Conservation (phyloP, 2,113 vertebrate genomes). For the Grus americana region DNA sequence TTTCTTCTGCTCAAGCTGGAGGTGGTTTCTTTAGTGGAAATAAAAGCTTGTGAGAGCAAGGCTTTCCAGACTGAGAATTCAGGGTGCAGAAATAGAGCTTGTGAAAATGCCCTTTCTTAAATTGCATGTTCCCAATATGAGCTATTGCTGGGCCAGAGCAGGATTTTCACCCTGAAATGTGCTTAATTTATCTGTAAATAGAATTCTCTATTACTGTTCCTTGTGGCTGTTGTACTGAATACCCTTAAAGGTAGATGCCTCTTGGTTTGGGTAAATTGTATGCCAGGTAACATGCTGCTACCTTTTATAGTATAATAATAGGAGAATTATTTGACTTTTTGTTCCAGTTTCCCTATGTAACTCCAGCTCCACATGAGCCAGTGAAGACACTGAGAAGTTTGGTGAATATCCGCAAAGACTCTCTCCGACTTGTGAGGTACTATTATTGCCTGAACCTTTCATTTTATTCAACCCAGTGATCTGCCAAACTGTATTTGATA, state of each 20-base stretch:
- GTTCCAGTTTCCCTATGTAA: constrained; percentile 93
- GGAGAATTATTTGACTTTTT: not conserved
- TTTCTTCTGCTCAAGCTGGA: constrained; percentile 19
- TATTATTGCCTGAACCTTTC: not conserved
- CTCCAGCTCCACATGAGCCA: constrained; percentile 95
- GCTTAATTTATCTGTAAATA: not conserved
- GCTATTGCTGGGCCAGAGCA: not conserved
- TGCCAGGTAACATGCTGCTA: not conserved
- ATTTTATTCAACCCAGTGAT: not conserved
- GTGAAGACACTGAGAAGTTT: constrained; percentile 96
- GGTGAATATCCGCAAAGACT: constrained; percentile 98
- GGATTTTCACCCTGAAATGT: not conserved
- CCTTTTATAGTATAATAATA: not conserved
- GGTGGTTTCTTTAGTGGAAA: constrained; percentile 4
- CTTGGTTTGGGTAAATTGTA: not conserved
- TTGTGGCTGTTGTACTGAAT: not conserved
- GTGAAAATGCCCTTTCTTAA: not conserved
- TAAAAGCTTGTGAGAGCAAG: constrained; percentile 7
- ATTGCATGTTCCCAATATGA: not conserved
- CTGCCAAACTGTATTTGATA: not conserved
- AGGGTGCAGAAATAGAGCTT: not conserved
- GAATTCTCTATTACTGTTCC: not conserved
- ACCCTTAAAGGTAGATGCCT: not conserved
- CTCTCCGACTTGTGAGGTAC: constrained; percentile 92
- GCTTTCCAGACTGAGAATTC: not conserved